Conservation (phyloP, 2,888 invertebrate species). For the Pseudococcus longispinus region DNA sequence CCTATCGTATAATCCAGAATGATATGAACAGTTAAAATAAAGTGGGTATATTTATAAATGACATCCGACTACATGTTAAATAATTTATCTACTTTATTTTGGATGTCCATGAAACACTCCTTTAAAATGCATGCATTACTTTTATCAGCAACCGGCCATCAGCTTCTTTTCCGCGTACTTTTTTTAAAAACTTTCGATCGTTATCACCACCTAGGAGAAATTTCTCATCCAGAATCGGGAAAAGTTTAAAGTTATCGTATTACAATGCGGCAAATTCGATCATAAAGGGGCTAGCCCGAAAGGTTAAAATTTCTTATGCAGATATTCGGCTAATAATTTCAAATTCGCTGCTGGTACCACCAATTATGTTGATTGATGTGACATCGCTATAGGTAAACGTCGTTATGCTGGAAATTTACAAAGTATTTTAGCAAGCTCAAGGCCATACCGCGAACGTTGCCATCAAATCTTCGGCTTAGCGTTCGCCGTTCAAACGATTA, state of each 20-base stretch:
- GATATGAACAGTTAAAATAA: slow-evolving; percentile 39
- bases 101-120: slow-evolving; percentile 41
- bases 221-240: slow-evolving; percentile 17
- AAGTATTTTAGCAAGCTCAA: not conserved
- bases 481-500: not conserved
- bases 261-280: not conserved
- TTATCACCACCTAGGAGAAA: not conserved
- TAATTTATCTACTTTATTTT: slow-evolving; percentile 42
- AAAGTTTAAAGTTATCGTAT: slow-evolving; percentile 22
- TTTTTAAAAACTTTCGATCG: slow-evolving; percentile 11
- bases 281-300: not conserved
- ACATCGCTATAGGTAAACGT: not conserved
- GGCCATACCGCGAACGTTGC: not conserved
- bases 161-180: not conserved
- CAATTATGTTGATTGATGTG: not conserved
- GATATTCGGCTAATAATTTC: not conserved
- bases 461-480: not conserved
- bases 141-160: slow-evolving; percentile 20
- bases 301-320: not conserved
- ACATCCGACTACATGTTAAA: slow-evolving; percentile 44
- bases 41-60: slow-evolving; percentile 42
- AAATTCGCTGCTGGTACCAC: not conserved
- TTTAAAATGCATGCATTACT: slow-evolving; percentile 23
- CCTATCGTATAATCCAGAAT: slow-evolving; percentile 40
- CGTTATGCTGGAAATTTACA: not conserved